Evolutionary conservation across 2,113 vertebrate genomes (phyloP).

Genomic region (Hirundichthys speculiger): DNA sequence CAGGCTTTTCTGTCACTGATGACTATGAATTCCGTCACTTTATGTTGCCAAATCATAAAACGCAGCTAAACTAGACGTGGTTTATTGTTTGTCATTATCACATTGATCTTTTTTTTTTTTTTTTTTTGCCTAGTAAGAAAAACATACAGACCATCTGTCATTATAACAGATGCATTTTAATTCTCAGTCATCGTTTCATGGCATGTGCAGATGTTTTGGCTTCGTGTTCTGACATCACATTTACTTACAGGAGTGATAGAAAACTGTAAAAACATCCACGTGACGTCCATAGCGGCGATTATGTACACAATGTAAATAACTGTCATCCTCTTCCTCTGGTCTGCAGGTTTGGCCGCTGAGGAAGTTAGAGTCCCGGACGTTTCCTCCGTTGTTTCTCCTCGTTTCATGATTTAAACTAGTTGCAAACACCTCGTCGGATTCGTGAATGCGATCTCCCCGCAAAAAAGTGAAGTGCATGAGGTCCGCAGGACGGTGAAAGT

Average conservation of each 20-base stretch:
- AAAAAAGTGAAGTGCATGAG: neutral
- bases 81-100: too few species aligned
- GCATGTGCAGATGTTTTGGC: constrained; percentile 8
- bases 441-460: neutral
- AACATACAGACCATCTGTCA: too few species aligned
- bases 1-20: too few species aligned
- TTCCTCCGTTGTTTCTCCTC: constrained; percentile 4
- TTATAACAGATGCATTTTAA: too few species aligned
- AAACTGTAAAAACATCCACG: constrained; percentile 80
- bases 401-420: constrained; percentile 27
- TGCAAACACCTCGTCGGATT: neutral
- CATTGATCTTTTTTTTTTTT: too few species aligned
- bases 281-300: constrained; percentile 76
- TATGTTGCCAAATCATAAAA: too few species aligned
- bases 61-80: too few species aligned
- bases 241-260: constrained; percentile 80
- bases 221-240: neutral
- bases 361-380: neutral
- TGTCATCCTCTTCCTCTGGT: neutral
- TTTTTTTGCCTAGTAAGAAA: too few species aligned
- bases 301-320: constrained; percentile 69
- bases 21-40: too few species aligned
- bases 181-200: too few species aligned
- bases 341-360: neutral
- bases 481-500: too few species aligned